phyloP scores from a whole-genome alignment of 2,113 vertebrate species.

The Perca schrenkii region DNA sequence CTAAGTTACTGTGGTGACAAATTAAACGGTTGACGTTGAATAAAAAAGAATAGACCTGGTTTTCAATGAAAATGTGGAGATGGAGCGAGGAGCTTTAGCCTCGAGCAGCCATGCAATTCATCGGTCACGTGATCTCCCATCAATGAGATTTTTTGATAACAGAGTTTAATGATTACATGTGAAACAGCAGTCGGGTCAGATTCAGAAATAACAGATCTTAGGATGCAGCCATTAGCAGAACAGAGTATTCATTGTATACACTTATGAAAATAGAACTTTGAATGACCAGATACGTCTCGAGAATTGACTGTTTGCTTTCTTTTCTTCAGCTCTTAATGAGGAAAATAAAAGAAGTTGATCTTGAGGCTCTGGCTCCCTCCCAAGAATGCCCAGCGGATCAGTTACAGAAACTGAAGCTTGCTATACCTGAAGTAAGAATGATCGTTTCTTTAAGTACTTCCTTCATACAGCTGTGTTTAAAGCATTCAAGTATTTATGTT shows the following conservation, averaged over 20 bases:
- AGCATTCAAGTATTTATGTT: not conserved
- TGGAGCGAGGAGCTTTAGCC: too few relatives aligned
- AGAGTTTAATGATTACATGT: not conserved
- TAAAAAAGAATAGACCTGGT: too few relatives aligned
- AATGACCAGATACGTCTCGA: not conserved
- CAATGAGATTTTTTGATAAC: not conserved
- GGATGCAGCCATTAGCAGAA: not conserved
- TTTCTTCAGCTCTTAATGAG: slow-evolving; percentile 78
- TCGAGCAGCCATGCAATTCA: too few relatives aligned
- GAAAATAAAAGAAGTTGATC: slow-evolving; percentile 81
- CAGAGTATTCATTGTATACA: not conserved
- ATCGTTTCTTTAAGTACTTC: not conserved
- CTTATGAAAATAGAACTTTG: not conserved
- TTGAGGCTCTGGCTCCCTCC: slow-evolving; percentile 70
- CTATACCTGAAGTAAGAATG: slow-evolving; percentile 79
- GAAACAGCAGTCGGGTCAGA: not conserved
- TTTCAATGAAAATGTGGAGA: too few relatives aligned
- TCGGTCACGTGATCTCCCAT: not conserved
- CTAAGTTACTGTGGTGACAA: too few relatives aligned
- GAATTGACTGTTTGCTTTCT: slow-evolving; percentile 12
- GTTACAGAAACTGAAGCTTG: slow-evolving; percentile 75
- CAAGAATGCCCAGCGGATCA: slow-evolving; percentile 75
- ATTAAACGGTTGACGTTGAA: too few relatives aligned
- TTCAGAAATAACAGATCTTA: slow-evolving; percentile 1
- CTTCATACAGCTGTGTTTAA: not conserved